phyloP scores from a whole-genome alignment of 2,797 vertebrate species.

The Amblyraja radiata region DNA sequence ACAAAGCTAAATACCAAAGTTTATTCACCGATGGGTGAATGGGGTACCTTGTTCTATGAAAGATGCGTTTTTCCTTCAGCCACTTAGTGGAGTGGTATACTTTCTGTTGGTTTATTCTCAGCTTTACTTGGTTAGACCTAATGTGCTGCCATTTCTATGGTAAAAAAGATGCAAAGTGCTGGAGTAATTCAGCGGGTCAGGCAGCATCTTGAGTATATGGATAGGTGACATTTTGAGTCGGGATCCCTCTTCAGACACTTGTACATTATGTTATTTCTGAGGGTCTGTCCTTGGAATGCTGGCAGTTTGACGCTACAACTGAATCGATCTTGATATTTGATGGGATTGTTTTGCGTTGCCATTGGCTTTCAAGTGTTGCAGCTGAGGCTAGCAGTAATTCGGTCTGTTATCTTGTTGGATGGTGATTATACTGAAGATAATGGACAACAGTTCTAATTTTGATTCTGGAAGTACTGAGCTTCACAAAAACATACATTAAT shows the following conservation, averaged over 20 bases:
- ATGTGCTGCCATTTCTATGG: background rate
- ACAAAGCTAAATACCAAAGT: background rate
- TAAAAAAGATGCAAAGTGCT: too few species aligned
- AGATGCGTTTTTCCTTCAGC: background rate
- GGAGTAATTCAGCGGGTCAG: too few species aligned
- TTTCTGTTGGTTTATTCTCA: background rate
- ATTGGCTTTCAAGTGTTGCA: background rate
- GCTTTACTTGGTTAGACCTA: background rate
- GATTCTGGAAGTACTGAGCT: background rate
- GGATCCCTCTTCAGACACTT: background rate
- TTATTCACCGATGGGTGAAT: background rate
- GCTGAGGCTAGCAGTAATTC: background rate
- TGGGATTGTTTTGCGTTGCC: background rate
- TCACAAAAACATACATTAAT: background rate
- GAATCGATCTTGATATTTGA: background rate
- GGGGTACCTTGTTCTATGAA: background rate
- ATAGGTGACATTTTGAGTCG: too few species aligned
- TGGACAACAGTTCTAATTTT: background rate
- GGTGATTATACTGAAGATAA: background rate
- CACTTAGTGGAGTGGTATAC: background rate
- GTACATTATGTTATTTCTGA: background rate
- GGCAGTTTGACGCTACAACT: background rate
- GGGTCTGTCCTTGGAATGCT: background rate
- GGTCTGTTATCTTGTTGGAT: background rate
- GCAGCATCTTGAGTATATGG: too few species aligned